phyloP scores from a whole-genome alignment of 2,113 vertebrate genomes.

The Circaetus cinerascens region DNA sequence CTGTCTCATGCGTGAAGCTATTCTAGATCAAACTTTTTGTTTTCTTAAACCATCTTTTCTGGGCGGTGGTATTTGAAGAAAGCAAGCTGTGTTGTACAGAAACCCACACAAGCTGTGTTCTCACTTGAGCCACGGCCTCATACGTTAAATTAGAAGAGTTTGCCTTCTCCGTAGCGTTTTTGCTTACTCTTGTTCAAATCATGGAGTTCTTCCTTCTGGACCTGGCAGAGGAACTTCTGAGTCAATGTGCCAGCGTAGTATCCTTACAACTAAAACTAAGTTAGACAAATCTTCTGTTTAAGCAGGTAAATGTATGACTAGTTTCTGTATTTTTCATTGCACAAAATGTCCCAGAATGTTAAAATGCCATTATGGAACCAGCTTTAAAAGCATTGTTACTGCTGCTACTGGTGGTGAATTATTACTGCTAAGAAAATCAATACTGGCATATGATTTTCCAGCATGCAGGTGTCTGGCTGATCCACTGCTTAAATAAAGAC shows the following conservation, averaged over 20 bases:
- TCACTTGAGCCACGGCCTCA: background rate
- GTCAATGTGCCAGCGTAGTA: background rate
- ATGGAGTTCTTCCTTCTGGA: background rate
- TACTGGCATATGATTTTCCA: conserved; percentile 11
- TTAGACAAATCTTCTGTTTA: background rate
- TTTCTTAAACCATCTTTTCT: background rate
- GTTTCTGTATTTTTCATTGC: background rate
- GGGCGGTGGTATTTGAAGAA: background rate
- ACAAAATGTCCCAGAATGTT: background rate
- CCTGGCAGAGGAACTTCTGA: background rate
- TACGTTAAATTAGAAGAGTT: background rate
- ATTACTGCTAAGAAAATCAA: conserved; percentile 12
- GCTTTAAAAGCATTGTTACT: background rate
- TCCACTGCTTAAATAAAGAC: conserved; percentile 31
- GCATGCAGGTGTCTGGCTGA: background rate
- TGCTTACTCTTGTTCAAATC: background rate
- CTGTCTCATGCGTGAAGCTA: background rate
- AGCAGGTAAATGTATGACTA: background rate
- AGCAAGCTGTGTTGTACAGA: background rate
- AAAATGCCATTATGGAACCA: background rate
- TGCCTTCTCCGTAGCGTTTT: background rate
- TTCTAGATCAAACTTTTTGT: background rate
- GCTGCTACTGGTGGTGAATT: background rate
- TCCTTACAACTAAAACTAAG: background rate
- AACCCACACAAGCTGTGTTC: background rate